Evolutionary conservation across 64 coral and sea anemone species (phyloP), one percentile per base, ranked within the genome.

Genomic region (Astreopora myriophthalma): DNA sequence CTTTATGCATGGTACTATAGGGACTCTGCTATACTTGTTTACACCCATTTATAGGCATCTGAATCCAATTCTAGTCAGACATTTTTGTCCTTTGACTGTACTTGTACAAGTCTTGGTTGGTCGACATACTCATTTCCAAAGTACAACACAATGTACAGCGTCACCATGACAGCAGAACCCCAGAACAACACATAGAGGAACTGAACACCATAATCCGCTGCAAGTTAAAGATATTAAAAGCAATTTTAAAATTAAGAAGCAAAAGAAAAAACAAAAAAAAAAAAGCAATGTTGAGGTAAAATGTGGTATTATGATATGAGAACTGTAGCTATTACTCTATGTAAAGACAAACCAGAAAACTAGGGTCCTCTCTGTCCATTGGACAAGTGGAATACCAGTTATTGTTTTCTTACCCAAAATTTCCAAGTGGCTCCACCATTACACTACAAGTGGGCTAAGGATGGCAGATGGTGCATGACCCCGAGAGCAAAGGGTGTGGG

Each of bases 81-180:
- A 69, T 98, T 86, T 85, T 98, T 98, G 89, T 98, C 96, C 35
- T 98, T 98, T 8, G 48, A 14, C 33, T 67, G 36, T 16, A 89
- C 94, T 85, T 98, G 96, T 70, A 98, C 81, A 4, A 98, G 84
- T 77, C 86, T 88, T 52, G 96, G 96, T 52, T 98, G 93, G 44
- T 98, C 92, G 5, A 98, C 96, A 84, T 94, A 98, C 38, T 98
- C 96, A 40, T 87, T 94, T 13, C 96, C 96, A 89, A 98, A 98
- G 82, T 90, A 98, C 73, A 94, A 69, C 19, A 98, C 96, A 33
- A 98, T 69, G 83, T 98, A 98, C 25, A 98, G 84, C 25, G 96
- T 98, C 19, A 88, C 60, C 37, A 98, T 57, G 1, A 98, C 96
- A 4, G 96, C 96, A 19, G 92, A 84, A 25, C 96, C 96, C 96